Evolutionary conservation across 1,140 invertebrate genomes (phyloP).

Genomic region (Ceratosolen solmsi): DNA sequence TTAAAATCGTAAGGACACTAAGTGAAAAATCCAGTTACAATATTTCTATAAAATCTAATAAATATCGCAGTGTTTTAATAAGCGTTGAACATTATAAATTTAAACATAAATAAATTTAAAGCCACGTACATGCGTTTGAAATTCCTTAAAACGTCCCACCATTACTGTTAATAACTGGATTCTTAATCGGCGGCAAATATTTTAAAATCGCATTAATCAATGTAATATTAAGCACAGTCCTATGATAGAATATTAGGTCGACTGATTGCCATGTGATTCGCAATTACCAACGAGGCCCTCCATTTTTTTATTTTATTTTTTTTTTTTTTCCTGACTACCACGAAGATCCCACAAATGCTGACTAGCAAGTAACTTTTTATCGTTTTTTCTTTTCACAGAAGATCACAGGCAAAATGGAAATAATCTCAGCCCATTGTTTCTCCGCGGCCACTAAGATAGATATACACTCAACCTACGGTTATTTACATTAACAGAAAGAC

Average conservation of each 20-base stretch:
- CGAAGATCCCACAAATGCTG: conserved; percentile 30
- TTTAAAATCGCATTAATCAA: neutral
- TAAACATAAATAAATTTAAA: no score
- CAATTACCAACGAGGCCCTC: conserved; percentile 6
- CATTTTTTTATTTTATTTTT: no score
- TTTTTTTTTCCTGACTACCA: no score
- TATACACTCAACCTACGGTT: neutral
- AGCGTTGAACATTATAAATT: no score
- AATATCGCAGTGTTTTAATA: no score
- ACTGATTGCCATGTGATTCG: conserved; percentile 21
- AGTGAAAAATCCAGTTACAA: conserved; percentile 33
- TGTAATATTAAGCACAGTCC: neutral
- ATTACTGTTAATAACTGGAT: conserved; percentile 2
- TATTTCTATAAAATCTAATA: no score
- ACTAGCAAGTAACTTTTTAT: conserved; percentile 32
- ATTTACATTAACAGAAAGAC: neutral
- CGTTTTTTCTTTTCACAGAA: conserved; percentile 9
- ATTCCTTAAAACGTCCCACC: no score
- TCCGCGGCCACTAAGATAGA: no score
- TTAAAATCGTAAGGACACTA: conserved; percentile 26
- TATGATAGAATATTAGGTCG: conserved; percentile 11
- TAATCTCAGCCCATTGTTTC: neutral
- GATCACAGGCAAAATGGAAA: conserved; percentile 46
- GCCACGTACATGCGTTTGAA: no score
- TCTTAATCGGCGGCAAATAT: conserved; percentile 9